Evolutionary conservation across 2,113 vertebrate genomes (phyloP).

Genomic region (Alethe diademata): DNA sequence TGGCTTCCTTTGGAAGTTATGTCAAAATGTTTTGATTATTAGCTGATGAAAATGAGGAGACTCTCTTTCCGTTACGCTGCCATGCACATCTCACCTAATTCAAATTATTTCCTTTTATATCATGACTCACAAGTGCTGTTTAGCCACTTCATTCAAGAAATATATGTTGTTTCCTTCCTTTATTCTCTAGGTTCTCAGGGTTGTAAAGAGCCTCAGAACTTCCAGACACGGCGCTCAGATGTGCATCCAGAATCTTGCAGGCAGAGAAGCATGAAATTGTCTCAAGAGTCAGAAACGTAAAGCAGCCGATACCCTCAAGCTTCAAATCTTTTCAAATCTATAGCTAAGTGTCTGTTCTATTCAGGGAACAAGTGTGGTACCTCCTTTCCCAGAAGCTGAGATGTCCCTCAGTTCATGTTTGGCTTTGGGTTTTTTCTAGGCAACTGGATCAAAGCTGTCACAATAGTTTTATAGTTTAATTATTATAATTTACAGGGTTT

Average conservation of each 20-base stretch:
- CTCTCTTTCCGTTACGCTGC: conserved; percentile 33
- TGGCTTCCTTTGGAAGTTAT: conserved; percentile 61
- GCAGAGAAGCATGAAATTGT: background rate
- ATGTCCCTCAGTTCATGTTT: background rate
- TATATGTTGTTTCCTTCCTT: conserved; percentile 15
- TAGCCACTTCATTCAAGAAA: conserved; percentile 61
- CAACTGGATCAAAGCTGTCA: background rate
- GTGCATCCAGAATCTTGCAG: background rate
- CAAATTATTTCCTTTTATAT: conserved; percentile 68
- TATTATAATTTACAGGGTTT: background rate
- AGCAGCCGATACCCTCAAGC: background rate
- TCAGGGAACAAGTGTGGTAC: background rate
- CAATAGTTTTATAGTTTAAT: background rate
- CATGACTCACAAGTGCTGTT: conserved; percentile 27
- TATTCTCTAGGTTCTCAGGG: background rate
- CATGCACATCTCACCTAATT: conserved; percentile 68
- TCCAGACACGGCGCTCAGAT: background rate
- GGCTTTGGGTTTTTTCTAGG: background rate
- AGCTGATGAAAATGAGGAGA: conserved; percentile 72
- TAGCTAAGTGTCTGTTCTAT: background rate
- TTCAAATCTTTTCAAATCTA: background rate
- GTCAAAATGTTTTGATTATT: conserved; percentile 77
- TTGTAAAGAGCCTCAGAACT: conserved; percentile 7
- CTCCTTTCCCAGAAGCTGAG: background rate
- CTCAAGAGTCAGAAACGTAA: background rate